These are phyloP conservation scores for Callocephalon fimbriatum DNA, from an alignment of 2,113 vertebrate genomes.

Conservation along the genomic window DNA sequence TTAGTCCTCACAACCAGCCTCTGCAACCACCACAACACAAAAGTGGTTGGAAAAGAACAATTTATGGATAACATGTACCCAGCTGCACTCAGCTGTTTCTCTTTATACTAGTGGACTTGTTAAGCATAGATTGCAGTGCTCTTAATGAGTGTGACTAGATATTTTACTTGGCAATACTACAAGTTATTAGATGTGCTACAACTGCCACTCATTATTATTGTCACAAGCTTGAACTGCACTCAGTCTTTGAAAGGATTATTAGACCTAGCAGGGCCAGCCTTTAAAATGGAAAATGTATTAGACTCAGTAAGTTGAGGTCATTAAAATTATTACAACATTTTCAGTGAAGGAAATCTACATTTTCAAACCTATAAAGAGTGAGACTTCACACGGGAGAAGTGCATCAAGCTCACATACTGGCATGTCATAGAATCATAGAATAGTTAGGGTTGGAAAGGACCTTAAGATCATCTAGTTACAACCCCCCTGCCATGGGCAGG, in stretches of 20 bases:
- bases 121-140: not conserved
- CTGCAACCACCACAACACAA: not conserved
- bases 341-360: rapidly evolving
- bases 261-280: not conserved
- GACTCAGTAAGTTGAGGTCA: not conserved
- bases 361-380: not conserved
- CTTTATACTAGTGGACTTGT: not conserved
- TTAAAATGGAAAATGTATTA: not conserved
- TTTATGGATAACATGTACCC: not conserved
- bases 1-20: not conserved
- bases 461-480: no score
- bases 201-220: not conserved
- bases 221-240: not conserved
- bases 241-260: not conserved
- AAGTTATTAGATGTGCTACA: not conserved
- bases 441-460: no score
- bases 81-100: not conserved
- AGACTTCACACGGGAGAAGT: not conserved
- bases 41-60: not conserved
- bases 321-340: not conserved
- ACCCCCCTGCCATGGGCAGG: no score
- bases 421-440: not conserved
- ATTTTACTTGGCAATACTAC: not conserved
- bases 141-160: not conserved
- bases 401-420: not conserved